Conservation (phyloP, 1,140 invertebrate genomes). For the Zaprionus davidi region DNA sequence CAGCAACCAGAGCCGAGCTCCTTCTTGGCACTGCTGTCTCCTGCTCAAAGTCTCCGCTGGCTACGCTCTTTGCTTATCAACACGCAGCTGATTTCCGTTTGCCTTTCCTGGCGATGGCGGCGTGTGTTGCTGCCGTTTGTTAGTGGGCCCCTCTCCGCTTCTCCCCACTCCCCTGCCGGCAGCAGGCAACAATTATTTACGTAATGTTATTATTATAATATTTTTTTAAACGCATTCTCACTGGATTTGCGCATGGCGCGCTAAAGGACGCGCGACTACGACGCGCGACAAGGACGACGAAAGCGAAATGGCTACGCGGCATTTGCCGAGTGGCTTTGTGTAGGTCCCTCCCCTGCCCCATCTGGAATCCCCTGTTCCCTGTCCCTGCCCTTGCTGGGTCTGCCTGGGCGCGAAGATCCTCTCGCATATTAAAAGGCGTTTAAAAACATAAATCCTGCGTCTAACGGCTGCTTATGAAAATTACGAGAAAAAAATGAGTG, state of each 20-base stretch:
- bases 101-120: constrained; percentile 64
- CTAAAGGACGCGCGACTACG: constrained; percentile 53
- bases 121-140: constrained; percentile 61
- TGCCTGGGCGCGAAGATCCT: constrained; percentile 73
- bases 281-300: constrained; percentile 54
- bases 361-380: background rate
- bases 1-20: constrained; percentile 28
- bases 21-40: constrained; percentile 24
- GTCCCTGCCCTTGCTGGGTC: background rate
- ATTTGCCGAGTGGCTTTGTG: constrained; percentile 80
- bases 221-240: constrained; percentile 83
- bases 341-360: constrained; percentile 30
- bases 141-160: constrained; percentile 8
- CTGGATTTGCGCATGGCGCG: constrained; percentile 77
- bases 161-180: constrained; percentile 2
- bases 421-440: constrained; percentile 82
- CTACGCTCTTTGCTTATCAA: constrained; percentile 74
- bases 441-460: constrained; percentile 83
- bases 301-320: constrained; percentile 61
- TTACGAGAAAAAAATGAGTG: constrained; percentile 80
- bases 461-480: constrained; percentile 84
- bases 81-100: constrained; percentile 80
- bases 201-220: constrained; percentile 83
- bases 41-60: constrained; percentile 38
- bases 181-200: constrained; percentile 80